Evolutionary conservation across 2,113 vertebrate genomes (phyloP).

Genomic region (Dicerorhinus sumatrensis): DNA sequence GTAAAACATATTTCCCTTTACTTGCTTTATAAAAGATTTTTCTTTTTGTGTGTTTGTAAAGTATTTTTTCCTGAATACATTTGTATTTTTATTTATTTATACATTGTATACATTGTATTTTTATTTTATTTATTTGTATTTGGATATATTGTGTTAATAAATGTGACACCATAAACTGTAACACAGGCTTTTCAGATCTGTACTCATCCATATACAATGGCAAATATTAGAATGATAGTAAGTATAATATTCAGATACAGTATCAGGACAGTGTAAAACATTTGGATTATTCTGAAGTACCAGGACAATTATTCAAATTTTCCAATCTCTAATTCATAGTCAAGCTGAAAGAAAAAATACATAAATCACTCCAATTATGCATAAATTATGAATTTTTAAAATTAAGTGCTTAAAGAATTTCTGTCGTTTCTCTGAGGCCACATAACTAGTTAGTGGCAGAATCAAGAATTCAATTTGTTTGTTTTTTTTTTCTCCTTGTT

Average conservation of each 20-base stretch:
- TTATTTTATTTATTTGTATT: no score
- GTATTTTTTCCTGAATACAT: not conserved
- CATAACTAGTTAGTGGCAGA: not conserved
- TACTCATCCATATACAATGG: not conserved
- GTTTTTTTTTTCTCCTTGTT: not conserved
- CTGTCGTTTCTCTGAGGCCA: not conserved
- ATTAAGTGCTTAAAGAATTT: not conserved
- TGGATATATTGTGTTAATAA: not conserved
- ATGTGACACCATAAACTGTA: not conserved
- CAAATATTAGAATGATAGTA: slow-evolving; percentile 3
- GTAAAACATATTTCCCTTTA: not conserved
- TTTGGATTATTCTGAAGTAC: not conserved
- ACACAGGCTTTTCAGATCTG: slow-evolving; percentile 8
- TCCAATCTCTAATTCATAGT: not conserved
- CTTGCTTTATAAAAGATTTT: not conserved
- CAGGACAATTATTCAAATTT: not conserved
- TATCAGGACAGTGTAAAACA: not conserved
- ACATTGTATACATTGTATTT: no score
- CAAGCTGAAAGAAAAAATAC: not conserved
- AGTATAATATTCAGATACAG: not conserved
- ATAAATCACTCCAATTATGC: not conserved
- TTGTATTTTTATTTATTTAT: no score
- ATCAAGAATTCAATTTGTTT: not conserved
- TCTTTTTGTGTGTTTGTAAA: not conserved
- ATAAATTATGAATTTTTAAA: not conserved